phyloP scores from a whole-genome alignment of 2,113 vertebrate species.

The Phalacrocorax carbo region DNA sequence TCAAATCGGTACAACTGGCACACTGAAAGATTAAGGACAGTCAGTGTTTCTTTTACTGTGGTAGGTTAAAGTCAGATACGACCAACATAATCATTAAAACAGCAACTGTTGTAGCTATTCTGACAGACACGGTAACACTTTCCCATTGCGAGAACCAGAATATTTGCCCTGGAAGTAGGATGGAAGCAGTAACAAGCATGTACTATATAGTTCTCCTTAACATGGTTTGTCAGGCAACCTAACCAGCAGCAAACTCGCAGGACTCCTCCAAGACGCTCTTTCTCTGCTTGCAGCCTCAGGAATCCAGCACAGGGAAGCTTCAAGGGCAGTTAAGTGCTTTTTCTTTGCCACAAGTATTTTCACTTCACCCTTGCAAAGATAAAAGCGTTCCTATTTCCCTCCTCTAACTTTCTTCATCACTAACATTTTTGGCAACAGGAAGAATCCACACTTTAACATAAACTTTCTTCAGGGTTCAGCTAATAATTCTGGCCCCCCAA shows the following conservation, averaged over 20 bases:
- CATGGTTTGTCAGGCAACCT: neutral
- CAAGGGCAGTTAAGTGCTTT: neutral
- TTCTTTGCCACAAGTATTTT: neutral
- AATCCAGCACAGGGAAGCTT: neutral
- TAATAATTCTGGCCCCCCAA: neutral
- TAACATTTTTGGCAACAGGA: neutral
- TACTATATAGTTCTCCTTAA: neutral
- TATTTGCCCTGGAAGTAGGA: neutral
- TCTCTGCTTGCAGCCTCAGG: neutral
- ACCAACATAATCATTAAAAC: neutral
- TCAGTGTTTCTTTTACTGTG: neutral
- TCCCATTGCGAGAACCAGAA: neutral
- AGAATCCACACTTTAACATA: neutral
- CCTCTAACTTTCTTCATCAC: neutral
- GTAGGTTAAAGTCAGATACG: neutral
- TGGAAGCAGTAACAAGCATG: neutral
- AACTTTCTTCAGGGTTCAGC: neutral
- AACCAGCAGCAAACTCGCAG: neutral
- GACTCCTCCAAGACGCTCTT: neutral
- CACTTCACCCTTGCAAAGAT: neutral
- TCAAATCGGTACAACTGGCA: neutral
- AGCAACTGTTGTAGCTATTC: neutral
- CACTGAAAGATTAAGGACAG: neutral
- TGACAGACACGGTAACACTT: neutral
- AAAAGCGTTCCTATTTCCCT: neutral